These are phyloP conservation scores for Vombatus ursinus DNA, from an alignment of 2,113 vertebrate species.

Conservation along the genomic window DNA sequence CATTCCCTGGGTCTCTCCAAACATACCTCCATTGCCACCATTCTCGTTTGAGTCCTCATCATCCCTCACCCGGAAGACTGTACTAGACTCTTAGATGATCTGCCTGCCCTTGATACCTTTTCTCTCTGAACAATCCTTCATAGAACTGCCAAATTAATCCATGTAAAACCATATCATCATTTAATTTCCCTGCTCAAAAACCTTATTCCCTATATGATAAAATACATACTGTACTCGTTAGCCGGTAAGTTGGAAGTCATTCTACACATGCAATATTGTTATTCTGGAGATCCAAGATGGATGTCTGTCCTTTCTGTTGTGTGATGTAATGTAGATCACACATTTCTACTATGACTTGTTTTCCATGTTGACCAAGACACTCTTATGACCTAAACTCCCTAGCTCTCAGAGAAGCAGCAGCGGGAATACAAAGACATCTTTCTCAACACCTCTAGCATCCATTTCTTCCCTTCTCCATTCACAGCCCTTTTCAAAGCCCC, in stretches of 20 bases:
- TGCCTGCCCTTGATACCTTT: neutral
- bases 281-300: neutral
- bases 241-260: neutral
- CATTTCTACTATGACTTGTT: neutral
- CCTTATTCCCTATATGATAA: neutral
- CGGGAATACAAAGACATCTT: neutral
- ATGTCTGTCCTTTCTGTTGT: neutral
- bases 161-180: neutral
- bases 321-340: neutral
- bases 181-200: neutral
- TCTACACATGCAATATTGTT: neutral
- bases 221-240: neutral
- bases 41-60: neutral
- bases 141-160: neutral
- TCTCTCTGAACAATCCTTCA: neutral
- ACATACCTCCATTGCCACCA: neutral
- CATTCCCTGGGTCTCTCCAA: neutral
- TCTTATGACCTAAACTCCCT: neutral
- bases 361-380: neutral
- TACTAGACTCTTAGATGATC: neutral
- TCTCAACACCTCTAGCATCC: neutral
- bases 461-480: neutral
- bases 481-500: neutral
- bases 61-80: neutral
- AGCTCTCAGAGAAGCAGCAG: neutral